Evolutionary conservation across 2,113 vertebrate species (phyloP), one percentile per base, ranked within the genome.

Genomic region (Puffinus mauretanicus): DNA sequence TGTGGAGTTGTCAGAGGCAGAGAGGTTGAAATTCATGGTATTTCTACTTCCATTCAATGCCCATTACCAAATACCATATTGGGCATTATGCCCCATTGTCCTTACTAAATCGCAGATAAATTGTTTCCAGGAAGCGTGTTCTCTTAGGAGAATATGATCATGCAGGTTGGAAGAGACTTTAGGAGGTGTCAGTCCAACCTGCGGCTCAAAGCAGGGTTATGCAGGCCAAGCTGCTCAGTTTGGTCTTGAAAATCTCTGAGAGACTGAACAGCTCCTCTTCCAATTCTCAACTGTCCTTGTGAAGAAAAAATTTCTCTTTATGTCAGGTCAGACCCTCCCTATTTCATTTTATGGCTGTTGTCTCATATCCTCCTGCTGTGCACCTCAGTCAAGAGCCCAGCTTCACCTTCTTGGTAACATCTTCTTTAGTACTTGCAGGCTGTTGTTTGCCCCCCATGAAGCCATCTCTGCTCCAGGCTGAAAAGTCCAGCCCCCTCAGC

Each of bases 261-360:
- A 75, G 9, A 42, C 22, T 71, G 29, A 82, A 75, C 24, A 55
- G 22, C 32, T 67, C 65, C 17, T 69, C 5, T 91, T 93, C 34
- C 34, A 73, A 7, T 14, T 15, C 13, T 64, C 16, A 32, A 0
- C 16, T 54, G 54, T n/a, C 46, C 6, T 64, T 1, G 0, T 4
- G 13, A 44, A 52, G 40, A 61, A 82, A 60, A 67, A 52, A 14
- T 0, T 3, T 65, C 25, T 66, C 25, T 80, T 70, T 51, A 34
- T 30, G 15, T 30, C 44, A 65, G 22, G 9, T 62, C 18, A 84
- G 36, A 76, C 24, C 4, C 22, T 80, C 36, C 32, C 13, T 71
- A 26, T 76, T 76, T 70, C 4, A 6, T 77, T 66, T 72, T 61
- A 44, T 40, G 24, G 10, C 27, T 85, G 26, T 13, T 60, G 24